Base-by-base conservation (phyloP, 2,888 invertebrate species). In the Drosophila quasianomalipes region DNA sequence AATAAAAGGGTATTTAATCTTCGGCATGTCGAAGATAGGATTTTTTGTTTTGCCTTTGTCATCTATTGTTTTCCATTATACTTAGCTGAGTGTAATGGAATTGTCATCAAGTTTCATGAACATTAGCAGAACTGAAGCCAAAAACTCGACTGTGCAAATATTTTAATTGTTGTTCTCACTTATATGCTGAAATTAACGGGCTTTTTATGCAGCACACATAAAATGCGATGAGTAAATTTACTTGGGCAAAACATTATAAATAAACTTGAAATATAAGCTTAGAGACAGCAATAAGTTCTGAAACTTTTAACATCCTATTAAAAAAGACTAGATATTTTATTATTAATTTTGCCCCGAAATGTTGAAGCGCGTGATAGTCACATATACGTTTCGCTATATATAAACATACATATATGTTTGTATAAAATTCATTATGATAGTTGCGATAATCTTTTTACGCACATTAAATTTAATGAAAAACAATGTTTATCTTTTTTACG, bases 121-220 rank as follows among this genome's bases (percentile, higher is more conserved):
- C 66, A 61, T n/a, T 33, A 53, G 22, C 41, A 39, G 59, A 52
- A 51, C 10, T 33, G 28, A n/a, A 30, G 47, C 41, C 9, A 22
- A 49, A 35, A 52, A 26, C 30, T 58, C 19, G 57, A 61, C 60
- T 79, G 79, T 70, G 85, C 47, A 70, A 85, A 79, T 79, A 82
- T 82, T 80, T 84, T 79, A 65, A 88, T 88, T 79, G 41, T 49
- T 39, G 9, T 35, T 53, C 30, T 64, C 70, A 72, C 85, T 66
- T 75, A 85, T 85, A 82, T 69, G 88, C n/a, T 49, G 49, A 61
- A 62, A 64, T 72, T 77, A 77, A 84, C 71, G 66, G 44, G 58
- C 49, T 19, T 68, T 71, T 81, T 72, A 79, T 79, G 52, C 71
- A 67, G 10, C 37, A 41, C 4, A n/a, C 26, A 54, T 59, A 31